Conservation (phyloP, 1,140 invertebrate species). For the Tachypleus tridentatus region DNA sequence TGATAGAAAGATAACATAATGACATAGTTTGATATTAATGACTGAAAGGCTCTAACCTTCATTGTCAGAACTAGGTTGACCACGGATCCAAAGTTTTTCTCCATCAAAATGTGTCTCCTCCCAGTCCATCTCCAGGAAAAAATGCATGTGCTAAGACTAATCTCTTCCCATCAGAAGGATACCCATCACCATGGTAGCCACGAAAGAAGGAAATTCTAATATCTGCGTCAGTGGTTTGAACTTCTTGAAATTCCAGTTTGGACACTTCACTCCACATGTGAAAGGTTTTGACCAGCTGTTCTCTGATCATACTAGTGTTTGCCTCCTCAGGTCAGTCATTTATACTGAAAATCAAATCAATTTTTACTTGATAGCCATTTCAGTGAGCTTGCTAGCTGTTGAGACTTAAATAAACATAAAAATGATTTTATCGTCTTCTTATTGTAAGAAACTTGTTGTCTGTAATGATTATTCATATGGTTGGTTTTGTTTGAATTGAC, state of each 20-base stretch:
- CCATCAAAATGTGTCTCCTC: constrained; percentile 43
- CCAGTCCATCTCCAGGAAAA: constrained; percentile 32
- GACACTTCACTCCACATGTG: constrained; percentile 23
- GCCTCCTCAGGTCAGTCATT: neutral
- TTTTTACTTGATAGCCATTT: no score
- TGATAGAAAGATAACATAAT: no score
- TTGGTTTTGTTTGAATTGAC: no score
- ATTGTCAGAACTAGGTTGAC: constrained; percentile 8
- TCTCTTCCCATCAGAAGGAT: constrained; percentile 36
- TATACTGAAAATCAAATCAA: constrained; percentile 4
- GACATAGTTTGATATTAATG: no score
- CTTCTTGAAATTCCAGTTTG: constrained; percentile 15
- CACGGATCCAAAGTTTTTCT: constrained; percentile 37
- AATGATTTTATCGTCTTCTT: no score
- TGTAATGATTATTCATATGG: no score
- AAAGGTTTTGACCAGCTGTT: constrained; percentile 22
- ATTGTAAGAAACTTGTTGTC: no score
- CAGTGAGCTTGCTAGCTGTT: no score
- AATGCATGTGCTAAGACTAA: constrained; percentile 51
- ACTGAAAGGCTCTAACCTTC: constrained; percentile 4
- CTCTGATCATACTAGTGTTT: constrained; percentile 9
- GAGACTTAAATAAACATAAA: no score
- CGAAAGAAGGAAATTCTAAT: constrained; percentile 67
- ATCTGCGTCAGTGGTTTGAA: constrained; percentile 51
- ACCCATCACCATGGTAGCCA: constrained; percentile 61